Evolutionary conservation across 2,113 vertebrate species (phyloP), one percentile per base, ranked within the genome.

Genomic region (Lagopus muta): DNA sequence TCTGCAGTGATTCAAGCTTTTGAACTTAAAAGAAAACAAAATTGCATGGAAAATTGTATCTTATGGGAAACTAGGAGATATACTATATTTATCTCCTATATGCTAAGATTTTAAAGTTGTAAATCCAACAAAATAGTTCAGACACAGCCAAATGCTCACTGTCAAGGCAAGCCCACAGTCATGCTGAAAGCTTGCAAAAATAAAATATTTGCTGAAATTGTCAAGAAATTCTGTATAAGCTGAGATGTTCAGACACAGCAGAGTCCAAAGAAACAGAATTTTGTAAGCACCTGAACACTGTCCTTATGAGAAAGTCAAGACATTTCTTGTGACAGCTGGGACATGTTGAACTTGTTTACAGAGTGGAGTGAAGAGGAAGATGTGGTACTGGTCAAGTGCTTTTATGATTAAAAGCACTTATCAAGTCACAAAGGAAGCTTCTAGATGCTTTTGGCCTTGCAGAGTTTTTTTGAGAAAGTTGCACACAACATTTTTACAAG

Each of bases 1-100:
- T 66, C 58, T 64, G 21, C 21, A 62, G 54, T 77, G 47, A 88
- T 72, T 87, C 57, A 71, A 67, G 52, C 16, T 62, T 90, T 72
- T 72, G 42, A 62, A 58, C 42, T 45, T 42, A 58, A 71, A 69
- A 66, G 43, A 54, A 6, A 82, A 64, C 10, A n/a, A 86, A 79
- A 78, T 5, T 42, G 7, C 16, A 47, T 9, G 72, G 60, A 81
- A 67, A 38, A 58, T 16, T 30, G 11, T 9, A 8, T 75, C 24
- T 81, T 25, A 19, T 30, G 22, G 42, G 72, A 62, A 84, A 21
- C 7, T 43, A 38, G 3, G 34, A 22, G 8, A 19, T 72, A 22
- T 16, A 21, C 10, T 27, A 3, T 47, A 55, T 71, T 84, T 91
- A 43, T 3, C 6, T 1, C 8, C 43, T 60, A 15, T 50, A 5